Evolutionary conservation across 2,888 invertebrate genomes (phyloP).

Genomic region (Chrysolina oricalcia): DNA sequence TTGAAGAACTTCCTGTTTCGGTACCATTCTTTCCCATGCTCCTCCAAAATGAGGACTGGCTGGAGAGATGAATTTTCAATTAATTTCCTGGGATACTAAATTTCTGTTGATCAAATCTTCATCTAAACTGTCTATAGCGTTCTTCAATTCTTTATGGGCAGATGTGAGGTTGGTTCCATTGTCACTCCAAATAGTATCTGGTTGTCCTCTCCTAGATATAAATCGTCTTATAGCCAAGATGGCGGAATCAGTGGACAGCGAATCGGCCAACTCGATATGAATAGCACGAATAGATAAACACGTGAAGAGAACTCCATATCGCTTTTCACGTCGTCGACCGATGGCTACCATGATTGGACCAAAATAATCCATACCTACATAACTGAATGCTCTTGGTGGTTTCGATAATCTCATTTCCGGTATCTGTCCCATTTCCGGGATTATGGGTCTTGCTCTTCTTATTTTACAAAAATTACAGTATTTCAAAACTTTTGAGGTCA

Average conservation of each 20-base stretch:
- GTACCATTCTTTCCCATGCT: no score
- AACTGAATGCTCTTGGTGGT: background rate
- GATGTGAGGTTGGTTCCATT: background rate
- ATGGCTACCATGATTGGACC: background rate
- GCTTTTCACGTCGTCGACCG: background rate
- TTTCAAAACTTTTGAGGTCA: background rate
- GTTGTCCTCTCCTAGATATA: background rate
- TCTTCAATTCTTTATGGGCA: no score
- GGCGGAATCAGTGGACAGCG: no score
- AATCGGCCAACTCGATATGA: no score
- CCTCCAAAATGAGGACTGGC: no score
- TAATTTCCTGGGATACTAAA: no score
- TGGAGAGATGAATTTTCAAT: no score
- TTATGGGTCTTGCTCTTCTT: background rate
- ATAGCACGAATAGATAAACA: no score
- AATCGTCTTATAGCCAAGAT: no score
- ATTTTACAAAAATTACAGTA: background rate
- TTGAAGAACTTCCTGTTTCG: no score
- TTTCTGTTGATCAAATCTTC: no score
- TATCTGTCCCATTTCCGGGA: background rate
- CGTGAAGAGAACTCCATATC: background rate
- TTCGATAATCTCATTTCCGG: background rate
- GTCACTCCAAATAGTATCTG: constrained; percentile 26
- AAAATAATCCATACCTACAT: background rate
- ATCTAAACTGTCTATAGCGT: no score